Conservation (phyloP, 1,140 invertebrate species). For the Pseudomyrmex sp. region DNA sequence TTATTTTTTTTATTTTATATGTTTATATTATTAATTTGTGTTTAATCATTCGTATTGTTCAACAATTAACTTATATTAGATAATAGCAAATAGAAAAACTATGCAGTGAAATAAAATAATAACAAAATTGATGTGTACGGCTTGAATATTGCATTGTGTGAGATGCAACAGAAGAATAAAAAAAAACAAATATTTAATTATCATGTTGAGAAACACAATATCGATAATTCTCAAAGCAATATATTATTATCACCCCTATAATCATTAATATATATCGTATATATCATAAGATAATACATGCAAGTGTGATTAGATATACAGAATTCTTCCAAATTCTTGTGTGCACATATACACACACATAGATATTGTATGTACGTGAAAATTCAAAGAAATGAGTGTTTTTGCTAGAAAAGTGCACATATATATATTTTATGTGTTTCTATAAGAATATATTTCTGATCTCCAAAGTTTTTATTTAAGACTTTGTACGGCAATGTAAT, state of each 20-base stretch:
- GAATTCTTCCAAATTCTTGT: slow-evolving; percentile 15
- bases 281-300: neutral
- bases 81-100: neutral
- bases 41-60: too few relatives aligned
- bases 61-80: neutral
- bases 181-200: slow-evolving; percentile 13
- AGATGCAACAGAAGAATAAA: neutral
- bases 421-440: neutral
- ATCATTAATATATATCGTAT: slow-evolving; percentile 27
- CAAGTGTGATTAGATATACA: neutral
- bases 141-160: slow-evolving; percentile 1
- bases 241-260: neutral
- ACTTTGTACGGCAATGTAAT: too few relatives aligned
- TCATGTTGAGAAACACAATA: neutral
- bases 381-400: slow-evolving; percentile 32
- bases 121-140: slow-evolving; percentile 4
- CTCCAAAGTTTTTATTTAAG: slow-evolving; percentile 5
- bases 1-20: too few relatives aligned
- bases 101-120: slow-evolving; percentile 6
- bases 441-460: slow-evolving; percentile 16
- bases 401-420: slow-evolving; percentile 17
- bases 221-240: slow-evolving; percentile 45
- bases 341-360: neutral
- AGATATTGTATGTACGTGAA: slow-evolving; percentile 7
- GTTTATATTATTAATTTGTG: too few relatives aligned